Evolutionary conservation across 2,888 invertebrate genomes (phyloP).

Genomic region (Mactromeris polynyma): DNA sequence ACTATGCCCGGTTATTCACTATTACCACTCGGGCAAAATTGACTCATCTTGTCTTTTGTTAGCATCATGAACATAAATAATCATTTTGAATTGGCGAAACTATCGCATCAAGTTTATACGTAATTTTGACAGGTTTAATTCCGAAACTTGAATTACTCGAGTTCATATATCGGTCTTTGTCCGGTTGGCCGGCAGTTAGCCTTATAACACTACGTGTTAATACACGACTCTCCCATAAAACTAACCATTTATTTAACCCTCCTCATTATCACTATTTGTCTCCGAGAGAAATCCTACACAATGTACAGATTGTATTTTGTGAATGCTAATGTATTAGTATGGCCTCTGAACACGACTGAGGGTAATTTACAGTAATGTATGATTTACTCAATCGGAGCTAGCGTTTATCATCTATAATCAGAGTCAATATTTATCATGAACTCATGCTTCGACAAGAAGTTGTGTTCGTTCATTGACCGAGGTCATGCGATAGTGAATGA

Average conservation of each 20-base stretch:
- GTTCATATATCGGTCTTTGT: not conserved
- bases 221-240: not conserved
- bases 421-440: not conserved
- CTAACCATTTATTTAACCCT: not conserved
- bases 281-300: not conserved
- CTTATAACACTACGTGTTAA: not conserved
- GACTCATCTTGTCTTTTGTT: not conserved
- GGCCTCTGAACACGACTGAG: not conserved
- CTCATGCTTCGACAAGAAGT: not conserved
- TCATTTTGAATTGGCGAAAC: not conserved
- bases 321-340: not conserved
- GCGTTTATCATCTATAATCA: not conserved
- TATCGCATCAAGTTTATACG: not conserved
- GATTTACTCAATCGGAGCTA: not conserved
- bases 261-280: not conserved
- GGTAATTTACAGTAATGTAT: not conserved
- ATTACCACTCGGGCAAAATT: not conserved
- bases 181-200: not conserved
- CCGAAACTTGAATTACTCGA: not conserved
- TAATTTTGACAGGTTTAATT: constrained; percentile 1
- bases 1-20: not conserved
- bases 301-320: not conserved
- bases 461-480: not conserved
- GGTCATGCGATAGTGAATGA: not conserved
- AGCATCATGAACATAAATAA: not conserved